Base-by-base conservation (phyloP, 1,140 invertebrate species). In the Mya arenaria region DNA sequence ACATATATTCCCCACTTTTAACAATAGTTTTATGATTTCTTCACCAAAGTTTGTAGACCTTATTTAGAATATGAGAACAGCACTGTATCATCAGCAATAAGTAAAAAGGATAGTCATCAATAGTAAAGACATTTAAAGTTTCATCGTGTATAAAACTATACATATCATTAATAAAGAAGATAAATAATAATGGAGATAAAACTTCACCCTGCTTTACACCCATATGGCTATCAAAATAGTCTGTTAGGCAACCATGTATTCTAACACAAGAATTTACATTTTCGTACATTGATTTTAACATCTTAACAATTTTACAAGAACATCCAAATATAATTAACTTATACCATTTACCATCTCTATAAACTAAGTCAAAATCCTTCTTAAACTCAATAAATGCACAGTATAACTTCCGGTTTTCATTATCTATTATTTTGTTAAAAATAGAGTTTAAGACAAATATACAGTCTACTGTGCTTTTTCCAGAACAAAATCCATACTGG, bases 21-120 rank as follows among this genome's bases (percentile, higher is more conserved):
- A 30, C 62, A 63, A n/a, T 63, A 63, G 30, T 36, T 32, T 13
- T 63, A n/a, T 63, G 36, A 63, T 63, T n/a, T 63, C 30, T 10
- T 28, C 13, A 48, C 13, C 44, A 13, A n/a, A 13, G 13, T 13
- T 48, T 48, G 44, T n/a, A 48, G n/a, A 13, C 44, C 44, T 13
- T 48, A n/a, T n/a, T 48, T 13, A n/a, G n/a, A n/a, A 13, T 13
- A 13, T n/a, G 62, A 63, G 36, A 63, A 63, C 19, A 63, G 28
- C 8, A 28, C 62, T 34, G 62, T 36, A n/a, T 63, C 62, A 63
- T 63, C 62, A 10, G 62, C 62, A 63, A 63, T 34, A 17, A 63
- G 30, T 58, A 58, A 63, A 15, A 36, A 63, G 30, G 17, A 63
- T 63, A 63, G 5, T 63, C 34, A 30, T 63, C 62, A 30, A 63